Conservation (phyloP, 2,888 invertebrate genomes). For the Drosophila niveifrons region DNA sequence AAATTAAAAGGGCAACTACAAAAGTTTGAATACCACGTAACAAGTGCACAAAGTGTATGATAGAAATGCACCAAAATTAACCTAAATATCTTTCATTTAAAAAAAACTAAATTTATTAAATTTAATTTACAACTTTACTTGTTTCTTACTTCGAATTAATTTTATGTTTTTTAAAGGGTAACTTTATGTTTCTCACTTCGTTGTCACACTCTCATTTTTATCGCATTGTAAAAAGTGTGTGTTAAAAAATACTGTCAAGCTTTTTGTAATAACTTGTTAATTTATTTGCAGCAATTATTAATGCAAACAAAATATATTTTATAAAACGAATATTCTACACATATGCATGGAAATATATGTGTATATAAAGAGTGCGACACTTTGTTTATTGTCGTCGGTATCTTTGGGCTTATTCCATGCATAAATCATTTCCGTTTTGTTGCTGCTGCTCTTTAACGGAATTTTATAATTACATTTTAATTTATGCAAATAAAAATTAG, state of each 20-base stretch:
- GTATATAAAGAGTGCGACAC: constrained; percentile 41
- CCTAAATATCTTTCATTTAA: no score
- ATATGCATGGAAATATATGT: constrained; percentile 3
- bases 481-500: constrained; percentile 80
- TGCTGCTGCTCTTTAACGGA: constrained; percentile 54
- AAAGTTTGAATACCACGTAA: constrained; percentile 25
- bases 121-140: not conserved
- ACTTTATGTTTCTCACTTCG: not conserved
- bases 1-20: constrained; percentile 71
- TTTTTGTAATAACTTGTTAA: constrained; percentile 74
- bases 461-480: constrained; percentile 80
- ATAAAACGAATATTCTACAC: constrained; percentile 25
- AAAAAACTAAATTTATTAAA: not conserved
- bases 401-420: constrained; percentile 73
- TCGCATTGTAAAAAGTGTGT: constrained; percentile 6
- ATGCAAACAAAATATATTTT: constrained; percentile 72
- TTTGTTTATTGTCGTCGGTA: constrained; percentile 59
- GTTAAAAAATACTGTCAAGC: constrained; percentile 19
- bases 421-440: constrained; percentile 74
- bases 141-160: not conserved
- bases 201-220: not conserved
- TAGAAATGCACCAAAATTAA: not conserved
- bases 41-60: not conserved
- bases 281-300: constrained; percentile 79
- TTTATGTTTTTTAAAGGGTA: not conserved